Base-by-base conservation (phyloP, 2,113 vertebrate species). In the Thamnaconus septentrionalis region DNA sequence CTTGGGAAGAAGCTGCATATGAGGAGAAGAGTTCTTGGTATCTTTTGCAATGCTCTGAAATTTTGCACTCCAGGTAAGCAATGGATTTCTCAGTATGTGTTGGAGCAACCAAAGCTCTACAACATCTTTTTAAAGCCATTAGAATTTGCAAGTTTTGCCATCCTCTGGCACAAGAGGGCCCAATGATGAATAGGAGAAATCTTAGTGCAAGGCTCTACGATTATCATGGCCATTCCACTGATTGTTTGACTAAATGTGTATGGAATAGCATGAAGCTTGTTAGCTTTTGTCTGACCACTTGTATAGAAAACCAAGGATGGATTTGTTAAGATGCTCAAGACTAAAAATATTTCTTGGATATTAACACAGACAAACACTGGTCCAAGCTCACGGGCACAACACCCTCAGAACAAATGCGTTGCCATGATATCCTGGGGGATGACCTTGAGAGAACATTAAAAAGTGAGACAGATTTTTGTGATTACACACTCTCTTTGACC, bases 341-440 rank as follows among this genome's bases (percentile, higher is more conserved):
- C 5, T 46, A n/a, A 8, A 46, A 46, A 5, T 46, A 46, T 8
- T 46, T 46, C 8, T 1, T 46, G 45, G 5, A 46, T 5, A 46
- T 46, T 5, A 46, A 8, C 45, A 46, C 45, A 5, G 5, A 5
- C 8, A 46, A 46, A 8, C 45, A 46, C 5, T 5, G 8, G 8
- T 1, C 45, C 5, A 46, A 8, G 8, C 8, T 8, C 8, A 46
- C 45, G 5, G 45, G 45, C 8, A 46, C 8, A 5, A 46, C 8
- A 46, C 8, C 8, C 45, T 46, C 45, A 46, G 8, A 46, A 5
- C 5, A 5, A 46, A 5, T 8, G 8, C 45, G 45, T n/a, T n/a
- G n/a, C n/a, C 5, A 55, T 46, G 9, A 47, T 6, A 47, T 76
- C n/a, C 71, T 48, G 69, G 80, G 5, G 72, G 71, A 64, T 64